A percentile compares a stretch with the other conserved stretches of the same genome.
phyloP scores from a whole-genome alignment of 2,113 vertebrate species.

The Conger conger region DNA sequence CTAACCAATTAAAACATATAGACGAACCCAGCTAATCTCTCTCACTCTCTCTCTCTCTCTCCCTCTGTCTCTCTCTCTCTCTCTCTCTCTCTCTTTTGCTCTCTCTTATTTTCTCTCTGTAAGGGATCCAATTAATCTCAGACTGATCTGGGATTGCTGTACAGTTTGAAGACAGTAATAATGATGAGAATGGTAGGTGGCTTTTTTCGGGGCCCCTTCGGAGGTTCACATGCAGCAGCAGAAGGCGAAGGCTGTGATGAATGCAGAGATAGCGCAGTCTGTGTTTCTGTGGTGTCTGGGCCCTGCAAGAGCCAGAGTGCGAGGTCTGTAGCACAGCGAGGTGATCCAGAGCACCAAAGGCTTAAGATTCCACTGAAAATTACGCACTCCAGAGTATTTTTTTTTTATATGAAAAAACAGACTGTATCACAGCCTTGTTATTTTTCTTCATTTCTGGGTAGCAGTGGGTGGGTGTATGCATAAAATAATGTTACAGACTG shows the following conservation, averaged over 20 bases:
- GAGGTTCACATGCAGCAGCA: background rate
- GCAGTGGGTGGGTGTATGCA: background rate
- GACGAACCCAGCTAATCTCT: constrained; percentile 18
- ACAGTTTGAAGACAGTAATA: constrained; percentile 7
- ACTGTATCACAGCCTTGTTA: background rate
- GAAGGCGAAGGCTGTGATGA: background rate
- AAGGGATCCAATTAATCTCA: constrained; percentile 34
- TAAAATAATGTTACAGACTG: background rate
- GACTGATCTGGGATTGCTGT: constrained; percentile 14
- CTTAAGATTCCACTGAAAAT: background rate
- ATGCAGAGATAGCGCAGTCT: constrained; percentile 4
- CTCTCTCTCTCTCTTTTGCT: too few relatives aligned
- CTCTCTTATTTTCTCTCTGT: background rate
- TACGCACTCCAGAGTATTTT: background rate
- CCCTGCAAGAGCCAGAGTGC: background rate
- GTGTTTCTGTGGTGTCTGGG: background rate
- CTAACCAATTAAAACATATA: constrained; percentile 30
- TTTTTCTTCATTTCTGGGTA: constrained; percentile 9
- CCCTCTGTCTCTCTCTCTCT: too few relatives aligned
- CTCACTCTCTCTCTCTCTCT: background rate
- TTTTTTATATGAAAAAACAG: background rate
- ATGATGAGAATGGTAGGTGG: background rate
- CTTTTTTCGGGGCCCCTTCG: background rate
- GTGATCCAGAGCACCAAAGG: background rate
- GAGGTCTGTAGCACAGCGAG: background rate